These are phyloP conservation scores for Gopherus evgoodei DNA, from an alignment of 2,113 vertebrate genomes.

Conservation along the genomic window DNA sequence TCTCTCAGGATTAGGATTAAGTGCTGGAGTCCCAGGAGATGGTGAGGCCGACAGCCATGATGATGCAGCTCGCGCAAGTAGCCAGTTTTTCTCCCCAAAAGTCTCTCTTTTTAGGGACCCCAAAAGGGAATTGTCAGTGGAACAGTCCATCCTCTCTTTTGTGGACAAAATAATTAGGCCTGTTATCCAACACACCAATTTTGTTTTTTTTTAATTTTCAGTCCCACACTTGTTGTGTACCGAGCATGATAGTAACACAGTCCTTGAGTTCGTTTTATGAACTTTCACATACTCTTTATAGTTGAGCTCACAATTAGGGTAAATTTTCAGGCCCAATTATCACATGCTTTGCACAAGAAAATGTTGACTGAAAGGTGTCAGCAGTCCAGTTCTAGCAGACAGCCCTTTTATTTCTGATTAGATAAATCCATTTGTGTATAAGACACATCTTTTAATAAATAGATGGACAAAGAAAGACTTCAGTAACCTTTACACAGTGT, in stretches of 20 bases:
- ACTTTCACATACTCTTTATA: not conserved
- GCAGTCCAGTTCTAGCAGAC: not conserved
- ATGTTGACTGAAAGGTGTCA: not conserved
- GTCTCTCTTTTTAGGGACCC: not conserved
- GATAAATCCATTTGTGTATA: not conserved
- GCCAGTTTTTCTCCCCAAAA: too few relatives aligned
- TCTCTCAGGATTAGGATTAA: too few relatives aligned
- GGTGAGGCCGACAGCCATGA: too few relatives aligned
- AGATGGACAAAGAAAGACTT: not conserved
- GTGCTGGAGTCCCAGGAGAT: too few relatives aligned
- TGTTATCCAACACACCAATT: not conserved
- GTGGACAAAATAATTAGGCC: not conserved
- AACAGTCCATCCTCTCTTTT: not conserved
- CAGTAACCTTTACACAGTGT: not conserved
- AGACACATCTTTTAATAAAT: not conserved
- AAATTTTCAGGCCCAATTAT: not conserved
- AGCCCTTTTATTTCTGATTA: not conserved
- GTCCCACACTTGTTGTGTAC: not conserved
- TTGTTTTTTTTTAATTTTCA: not conserved
- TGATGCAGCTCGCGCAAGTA: too few relatives aligned
- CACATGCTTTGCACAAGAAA: rapidly evolving
- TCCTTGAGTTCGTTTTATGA: not conserved
- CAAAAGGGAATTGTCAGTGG: not conserved
- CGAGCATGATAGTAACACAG: not conserved
- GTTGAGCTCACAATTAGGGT: not conserved